Evolutionary conservation across 2,888 invertebrate genomes (phyloP), one percentile per base, ranked within the genome.

Genomic region (Mesodorylaimus sp.): DNA sequence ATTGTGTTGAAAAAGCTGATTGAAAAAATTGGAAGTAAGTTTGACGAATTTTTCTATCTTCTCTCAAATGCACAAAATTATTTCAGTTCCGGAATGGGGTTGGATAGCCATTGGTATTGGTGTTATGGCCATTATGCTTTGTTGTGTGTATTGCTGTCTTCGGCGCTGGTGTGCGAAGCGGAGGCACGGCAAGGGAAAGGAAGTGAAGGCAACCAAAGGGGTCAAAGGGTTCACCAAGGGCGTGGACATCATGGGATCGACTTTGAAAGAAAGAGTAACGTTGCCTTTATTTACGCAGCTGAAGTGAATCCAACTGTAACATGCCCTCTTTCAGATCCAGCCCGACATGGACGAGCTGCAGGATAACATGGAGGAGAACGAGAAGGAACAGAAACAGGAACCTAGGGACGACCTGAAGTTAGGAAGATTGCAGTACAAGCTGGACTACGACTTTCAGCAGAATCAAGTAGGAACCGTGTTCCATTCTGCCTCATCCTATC

Each of bases 381-480:
- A 75, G 52, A 72, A 70, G 56, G 70, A 65, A 32, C 73, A 72
- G 51, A 63, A 62, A 1, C 65, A 62, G 25, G 55, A 60, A 45
- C 57, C 55, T 37, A 51, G 66, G 49, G 70, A 68, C 52, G 72
- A 70, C 52, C 70, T 70, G 56, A 73, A 73, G 55, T 77, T 99
- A 61, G 97, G 97, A 64, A 84, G 86, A 74, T 78, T 97, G 57
- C 93, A 97, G 70, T 97, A 72, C 64, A 73, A 74, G 52, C 78
- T 95, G 70, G 95, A 95, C 71, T 97, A 93, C 72, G 95, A 95
- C 73, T 97, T 97, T 76, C 93, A 93, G 73, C 86, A 89, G 63
- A 93, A 89, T 74, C 91, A 89, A 72, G 73, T 74, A 56, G 57
- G 32, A 32, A 32, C 10, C 16, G 10, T 13, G 16, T 32, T n/a